Evolutionary conservation across 2,113 vertebrate species (phyloP).

Genomic region (Noctilio leporinus): DNA sequence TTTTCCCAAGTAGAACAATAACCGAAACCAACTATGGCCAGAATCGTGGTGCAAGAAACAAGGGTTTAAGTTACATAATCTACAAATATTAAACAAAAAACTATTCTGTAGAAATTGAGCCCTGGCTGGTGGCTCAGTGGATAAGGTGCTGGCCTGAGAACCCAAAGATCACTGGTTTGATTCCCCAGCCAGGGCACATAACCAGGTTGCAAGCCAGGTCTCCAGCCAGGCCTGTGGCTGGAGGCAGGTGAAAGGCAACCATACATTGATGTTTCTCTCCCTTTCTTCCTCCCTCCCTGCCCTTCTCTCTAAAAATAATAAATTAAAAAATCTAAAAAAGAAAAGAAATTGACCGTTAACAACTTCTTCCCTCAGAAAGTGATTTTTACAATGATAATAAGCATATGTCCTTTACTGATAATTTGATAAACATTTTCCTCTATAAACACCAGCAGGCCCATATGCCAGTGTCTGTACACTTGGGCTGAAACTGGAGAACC

Average conservation of each 20-base stretch:
- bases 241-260: too few relatives aligned
- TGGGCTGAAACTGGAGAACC: conserved; percentile 72
- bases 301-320: background rate
- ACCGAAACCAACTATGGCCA: background rate
- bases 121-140: too few relatives aligned
- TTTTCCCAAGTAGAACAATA: background rate
- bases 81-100: background rate
- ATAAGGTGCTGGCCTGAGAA: too few relatives aligned
- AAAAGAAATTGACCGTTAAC: background rate
- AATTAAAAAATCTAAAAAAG: background rate
- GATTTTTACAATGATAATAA: background rate
- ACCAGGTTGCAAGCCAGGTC: too few relatives aligned
- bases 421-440: background rate
- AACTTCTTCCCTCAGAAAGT: background rate
- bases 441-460: conserved; percentile 17
- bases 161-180: too few relatives aligned
- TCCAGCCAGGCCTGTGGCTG: too few relatives aligned
- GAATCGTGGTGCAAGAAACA: background rate
- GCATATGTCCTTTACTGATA: background rate
- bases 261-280: too few relatives aligned
- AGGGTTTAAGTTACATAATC: background rate
- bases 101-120: background rate
- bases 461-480: conserved; percentile 23
- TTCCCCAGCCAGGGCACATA: too few relatives aligned
- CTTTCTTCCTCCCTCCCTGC: too few relatives aligned